A percentile compares a stretch with the other conserved stretches of the same genome.
Evolutionary conservation across 2,113 vertebrate genomes (phyloP).

Genomic region (Rhinolophus ferrumequinum): DNA sequence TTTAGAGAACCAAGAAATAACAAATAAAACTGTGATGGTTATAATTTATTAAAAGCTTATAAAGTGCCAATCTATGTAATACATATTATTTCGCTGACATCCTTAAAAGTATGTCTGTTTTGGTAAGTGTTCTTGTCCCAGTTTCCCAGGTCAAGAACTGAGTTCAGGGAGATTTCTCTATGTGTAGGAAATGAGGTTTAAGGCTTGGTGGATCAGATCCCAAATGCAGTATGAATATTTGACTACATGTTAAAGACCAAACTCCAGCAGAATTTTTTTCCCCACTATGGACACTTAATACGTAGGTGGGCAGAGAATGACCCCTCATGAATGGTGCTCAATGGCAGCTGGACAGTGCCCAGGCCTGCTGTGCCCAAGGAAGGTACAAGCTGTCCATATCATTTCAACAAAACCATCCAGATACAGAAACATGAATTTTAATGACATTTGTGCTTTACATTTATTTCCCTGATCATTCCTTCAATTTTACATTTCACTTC

Average conservation of each 20-base stretch:
- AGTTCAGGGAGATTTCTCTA: no score
- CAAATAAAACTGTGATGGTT: not conserved
- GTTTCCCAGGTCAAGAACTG: not conserved
- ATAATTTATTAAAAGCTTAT: not conserved
- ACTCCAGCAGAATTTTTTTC: not conserved
- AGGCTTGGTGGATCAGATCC: fast-evolving
- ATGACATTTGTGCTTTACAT: not conserved
- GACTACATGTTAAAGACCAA: not conserved
- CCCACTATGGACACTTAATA: not conserved
- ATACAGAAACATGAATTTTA: not conserved
- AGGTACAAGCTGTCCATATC: not conserved
- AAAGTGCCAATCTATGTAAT: not conserved
- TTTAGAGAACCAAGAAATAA: not conserved
- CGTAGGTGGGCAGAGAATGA: fast-evolving
- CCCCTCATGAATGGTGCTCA: fast-evolving
- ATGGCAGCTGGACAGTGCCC: no score
- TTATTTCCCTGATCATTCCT: not conserved
- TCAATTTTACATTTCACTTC: not conserved
- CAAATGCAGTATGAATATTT: fast-evolving
- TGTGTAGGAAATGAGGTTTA: no score
- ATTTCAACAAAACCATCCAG: not conserved
- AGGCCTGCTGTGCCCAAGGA: not conserved
- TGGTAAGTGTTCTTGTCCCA: not conserved
- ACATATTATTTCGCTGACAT: not conserved
- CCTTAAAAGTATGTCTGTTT: not conserved